Conservation (phyloP, 2,888 invertebrate genomes). For the Strigamia maritima region DNA sequence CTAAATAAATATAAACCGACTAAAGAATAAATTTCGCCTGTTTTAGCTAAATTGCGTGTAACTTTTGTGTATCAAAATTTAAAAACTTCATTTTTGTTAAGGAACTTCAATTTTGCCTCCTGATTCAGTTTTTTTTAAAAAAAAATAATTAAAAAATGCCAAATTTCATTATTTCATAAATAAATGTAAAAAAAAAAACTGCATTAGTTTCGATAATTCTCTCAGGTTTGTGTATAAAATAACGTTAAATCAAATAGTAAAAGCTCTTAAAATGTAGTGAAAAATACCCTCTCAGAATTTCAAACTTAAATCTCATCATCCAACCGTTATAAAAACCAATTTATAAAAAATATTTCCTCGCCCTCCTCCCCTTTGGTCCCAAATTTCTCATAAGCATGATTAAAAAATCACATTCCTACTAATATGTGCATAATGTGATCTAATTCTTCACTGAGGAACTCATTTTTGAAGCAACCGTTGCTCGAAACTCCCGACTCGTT, state of each 20-base stretch:
- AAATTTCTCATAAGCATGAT: not conserved
- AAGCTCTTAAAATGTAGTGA: too few species aligned
- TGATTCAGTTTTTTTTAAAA: too few species aligned
- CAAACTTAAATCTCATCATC: not conserved
- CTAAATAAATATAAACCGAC: too few species aligned
- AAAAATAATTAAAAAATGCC: too few species aligned
- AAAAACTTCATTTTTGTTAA: not conserved
- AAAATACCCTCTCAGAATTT: too few species aligned
- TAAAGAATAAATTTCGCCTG: too few species aligned
- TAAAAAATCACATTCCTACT: slow-evolving; percentile 56
- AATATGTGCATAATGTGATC: slow-evolving; percentile 68
- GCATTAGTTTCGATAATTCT: too few species aligned
- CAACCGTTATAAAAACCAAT: not conserved
- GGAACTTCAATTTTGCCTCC: not conserved
- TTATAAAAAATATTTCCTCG: not conserved
- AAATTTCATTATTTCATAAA: too few species aligned
- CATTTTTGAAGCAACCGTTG: slow-evolving; percentile 42
- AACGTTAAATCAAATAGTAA: too few species aligned
- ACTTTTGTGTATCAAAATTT: not conserved
- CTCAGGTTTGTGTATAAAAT: too few species aligned
- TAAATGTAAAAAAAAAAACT: too few species aligned
- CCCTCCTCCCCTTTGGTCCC: not conserved
- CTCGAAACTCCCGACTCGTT: slow-evolving; percentile 36
- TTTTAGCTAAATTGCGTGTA: not conserved
- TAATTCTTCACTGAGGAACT: slow-evolving; percentile 56